Evolutionary conservation across 2,797 vertebrate species (phyloP).

Genomic region (Aulostomus chinensis): DNA sequence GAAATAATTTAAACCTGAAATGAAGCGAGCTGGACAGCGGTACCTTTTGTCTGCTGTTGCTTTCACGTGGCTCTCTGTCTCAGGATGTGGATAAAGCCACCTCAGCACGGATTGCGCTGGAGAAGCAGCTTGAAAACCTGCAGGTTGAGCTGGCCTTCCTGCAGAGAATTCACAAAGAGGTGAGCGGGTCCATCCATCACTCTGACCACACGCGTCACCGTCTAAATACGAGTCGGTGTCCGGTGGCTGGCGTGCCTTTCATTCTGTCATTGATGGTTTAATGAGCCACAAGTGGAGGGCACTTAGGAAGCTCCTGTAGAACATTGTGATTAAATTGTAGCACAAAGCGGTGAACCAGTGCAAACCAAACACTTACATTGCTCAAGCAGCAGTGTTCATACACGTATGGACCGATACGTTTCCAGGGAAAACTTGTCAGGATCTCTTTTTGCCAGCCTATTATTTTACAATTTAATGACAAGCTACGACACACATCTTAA

Average conservation of each 20-base stretch:
- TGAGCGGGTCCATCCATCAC: conserved; percentile 26
- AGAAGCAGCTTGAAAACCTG: conserved; percentile 78
- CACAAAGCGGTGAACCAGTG: no score
- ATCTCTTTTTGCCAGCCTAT: no score
- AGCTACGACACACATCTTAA: no score
- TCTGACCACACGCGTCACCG: no score
- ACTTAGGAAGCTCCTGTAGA: not conserved
- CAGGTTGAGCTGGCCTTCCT: conserved; percentile 78
- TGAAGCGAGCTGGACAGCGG: no score
- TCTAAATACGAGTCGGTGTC: no score
- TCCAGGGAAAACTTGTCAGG: no score
- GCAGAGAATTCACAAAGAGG: conserved; percentile 72
- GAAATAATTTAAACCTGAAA: no score
- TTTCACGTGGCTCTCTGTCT: not conserved
- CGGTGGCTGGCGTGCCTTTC: conserved; percentile 17
- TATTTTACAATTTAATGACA: no score
- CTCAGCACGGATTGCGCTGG: conserved; percentile 61
- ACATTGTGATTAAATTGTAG: not conserved
- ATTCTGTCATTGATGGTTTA: conserved; percentile 27
- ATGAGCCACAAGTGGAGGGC: conserved; percentile 24
- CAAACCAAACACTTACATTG: no score
- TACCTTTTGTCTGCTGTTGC: not conserved
- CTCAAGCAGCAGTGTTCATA: no score
- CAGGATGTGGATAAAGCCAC: conserved; percentile 78
- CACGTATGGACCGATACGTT: no score